Percentiles rank a stretch among this genome's conserved stretches.
These are phyloP conservation scores for Trilocha varians DNA, from an alignment of 2,888 invertebrate species.

Conservation along the genomic window DNA sequence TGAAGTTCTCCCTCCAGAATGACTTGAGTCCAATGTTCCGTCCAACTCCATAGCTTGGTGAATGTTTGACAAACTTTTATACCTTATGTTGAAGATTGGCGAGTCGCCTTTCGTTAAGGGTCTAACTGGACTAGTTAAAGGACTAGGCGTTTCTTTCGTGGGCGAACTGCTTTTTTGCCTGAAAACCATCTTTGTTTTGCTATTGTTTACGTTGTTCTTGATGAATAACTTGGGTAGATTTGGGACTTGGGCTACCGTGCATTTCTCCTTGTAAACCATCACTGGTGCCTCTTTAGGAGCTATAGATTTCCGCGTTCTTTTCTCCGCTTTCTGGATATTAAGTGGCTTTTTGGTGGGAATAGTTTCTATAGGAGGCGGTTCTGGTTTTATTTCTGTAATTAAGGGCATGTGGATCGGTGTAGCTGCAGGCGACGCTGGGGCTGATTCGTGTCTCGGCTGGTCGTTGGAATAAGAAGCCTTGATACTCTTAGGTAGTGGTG, in stretches of 20 bases:
- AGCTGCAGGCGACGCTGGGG: conserved; percentile 69
- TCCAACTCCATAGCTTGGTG: conserved; percentile 83
- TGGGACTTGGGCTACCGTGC: conserved; percentile 63
- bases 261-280: conserved; percentile 73
- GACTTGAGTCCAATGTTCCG: conserved; percentile 91
- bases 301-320: conserved; percentile 80
- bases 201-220: conserved; percentile 79
- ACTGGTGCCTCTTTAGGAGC: conserved; percentile 73
- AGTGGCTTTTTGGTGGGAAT: conserved; percentile 86
- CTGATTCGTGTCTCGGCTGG: conserved; percentile 65
- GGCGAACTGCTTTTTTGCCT: conserved; percentile 82
- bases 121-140: conserved; percentile 65
- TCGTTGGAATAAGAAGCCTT: conserved; percentile 76
- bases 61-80: conserved; percentile 80
- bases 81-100: conserved; percentile 83
- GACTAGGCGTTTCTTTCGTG: conserved; percentile 80
- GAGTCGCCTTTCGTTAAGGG: conserved; percentile 79
- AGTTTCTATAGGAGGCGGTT: conserved; percentile 93
- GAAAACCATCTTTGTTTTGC: conserved; percentile 76
- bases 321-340: conserved; percentile 76
- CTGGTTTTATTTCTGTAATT: conserved; percentile 79
- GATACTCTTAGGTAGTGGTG: conserved; percentile 88
- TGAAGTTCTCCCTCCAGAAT: conserved; percentile 89
- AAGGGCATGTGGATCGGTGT: conserved; percentile 71
- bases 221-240: conserved; percentile 84